These are phyloP conservation scores for Dynastes grantii DNA, from an alignment of 2,888 invertebrate species.

Conservation along the genomic window DNA sequence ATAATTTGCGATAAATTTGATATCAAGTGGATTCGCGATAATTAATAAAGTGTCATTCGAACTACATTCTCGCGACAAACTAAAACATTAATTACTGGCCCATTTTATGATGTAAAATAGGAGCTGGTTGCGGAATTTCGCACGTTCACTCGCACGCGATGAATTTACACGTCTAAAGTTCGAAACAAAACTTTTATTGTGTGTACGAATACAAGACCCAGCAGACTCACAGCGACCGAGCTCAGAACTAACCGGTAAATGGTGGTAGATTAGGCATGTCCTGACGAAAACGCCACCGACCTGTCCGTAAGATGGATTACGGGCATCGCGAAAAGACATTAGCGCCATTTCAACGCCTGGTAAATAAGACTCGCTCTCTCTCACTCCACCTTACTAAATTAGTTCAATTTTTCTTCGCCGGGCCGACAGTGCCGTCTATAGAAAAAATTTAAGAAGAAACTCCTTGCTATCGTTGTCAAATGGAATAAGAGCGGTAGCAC, in stretches of 20 bases:
- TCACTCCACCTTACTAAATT: constrained; percentile 3
- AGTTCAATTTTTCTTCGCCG: constrained; percentile 31
- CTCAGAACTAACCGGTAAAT: not conserved
- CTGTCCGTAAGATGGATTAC: constrained; percentile 55
- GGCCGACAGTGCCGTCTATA: not conserved
- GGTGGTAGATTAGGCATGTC: constrained; percentile 55
- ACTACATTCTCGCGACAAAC: too few relatives aligned
- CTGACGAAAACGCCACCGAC: constrained; percentile 53
- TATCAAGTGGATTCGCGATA: too few relatives aligned
- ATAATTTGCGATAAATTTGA: too few relatives aligned
- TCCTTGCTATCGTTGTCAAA: not conserved
- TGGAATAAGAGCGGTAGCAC: not conserved
- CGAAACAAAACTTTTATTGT: constrained; percentile 39
- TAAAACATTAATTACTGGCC: too few relatives aligned
- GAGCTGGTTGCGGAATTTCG: not conserved
- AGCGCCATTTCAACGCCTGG: constrained; percentile 50
- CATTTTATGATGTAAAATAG: not conserved
- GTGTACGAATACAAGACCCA: constrained; percentile 4
- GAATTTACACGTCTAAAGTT: constrained; percentile 10
- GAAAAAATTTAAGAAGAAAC: not conserved
- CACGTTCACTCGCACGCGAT: not conserved
- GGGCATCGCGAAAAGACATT: constrained; percentile 53
- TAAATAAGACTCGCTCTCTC: constrained; percentile 39
- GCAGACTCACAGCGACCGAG: not conserved
- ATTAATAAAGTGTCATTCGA: too few relatives aligned